Evolutionary conservation across 1,140 invertebrate species (phyloP), one percentile per base, ranked within the genome.

Genomic region (Saxidomus purpurata): DNA sequence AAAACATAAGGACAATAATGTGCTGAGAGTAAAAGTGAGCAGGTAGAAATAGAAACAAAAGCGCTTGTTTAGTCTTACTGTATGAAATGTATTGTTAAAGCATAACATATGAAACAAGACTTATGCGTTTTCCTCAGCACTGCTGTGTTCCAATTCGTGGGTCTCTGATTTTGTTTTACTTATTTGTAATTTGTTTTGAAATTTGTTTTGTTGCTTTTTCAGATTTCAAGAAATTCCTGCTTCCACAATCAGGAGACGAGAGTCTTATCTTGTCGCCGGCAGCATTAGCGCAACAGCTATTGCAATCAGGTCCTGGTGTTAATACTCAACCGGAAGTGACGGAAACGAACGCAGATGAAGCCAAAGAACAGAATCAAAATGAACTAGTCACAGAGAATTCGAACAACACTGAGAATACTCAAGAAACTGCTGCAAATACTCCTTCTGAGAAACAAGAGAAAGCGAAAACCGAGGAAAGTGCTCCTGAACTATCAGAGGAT

Each of bases 211-310:
- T n/a, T n/a, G n/a, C 15, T 3, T 43, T 74, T 85, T 1, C 83
- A 85, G 83, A 85, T 76, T 85, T 85, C 36, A 67, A 67, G 34
- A 85, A 85, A 63, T 85, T 85, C 38, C 34, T 85, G 47, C 49
- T 85, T 19, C 83, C 83, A 11, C 61, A 85, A 40, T 85, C 63
- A 28, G 83, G 83, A 49, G 47, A 85, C 69, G 83, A 85, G 25
- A 76, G n/a, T 28, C 63, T 85, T 19, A 85, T 85, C 15, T 31
- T 71, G 8, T 71, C 83, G 4, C 83, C 83, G 17, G 63, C 47
- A 74, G 63, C 49, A 36, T n/a, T 76, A 36, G 83, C 83, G 13
- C 40, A 55, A 31, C 25, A 67, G 47, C 55, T 67, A 9, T 13
- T 47, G 36, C 36, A 69, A 19, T 22, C n/a, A 6, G 47, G 0